Evolutionary conservation across 1,140 invertebrate species (phyloP), one percentile per base, ranked within the genome.

Genomic region (Micrasema longulum): DNA sequence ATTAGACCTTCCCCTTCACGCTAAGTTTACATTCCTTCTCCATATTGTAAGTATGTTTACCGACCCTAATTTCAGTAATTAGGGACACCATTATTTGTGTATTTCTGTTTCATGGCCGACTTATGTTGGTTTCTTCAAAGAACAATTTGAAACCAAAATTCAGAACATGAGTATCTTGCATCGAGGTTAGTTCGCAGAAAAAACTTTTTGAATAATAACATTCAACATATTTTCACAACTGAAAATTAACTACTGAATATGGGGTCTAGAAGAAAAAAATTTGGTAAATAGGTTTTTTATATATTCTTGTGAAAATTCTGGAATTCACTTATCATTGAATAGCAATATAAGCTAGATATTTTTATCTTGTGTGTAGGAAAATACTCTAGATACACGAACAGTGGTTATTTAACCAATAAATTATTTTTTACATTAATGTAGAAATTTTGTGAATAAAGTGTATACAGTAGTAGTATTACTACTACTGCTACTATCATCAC

Each of bases 41-140:
- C 48, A 18, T 31, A 4, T 31, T 31, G 7, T 52, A n/a, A 57
- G 36, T 57, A 7, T 60, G 31, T 38, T 60, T 60, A 7, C 55
- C 23, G 11, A 20, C 55, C 55, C 20, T 38, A 60, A 60, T 60
- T 60, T 31, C 16, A 11, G 11, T 35, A 41, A 38, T 60, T 60
- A 60, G 23, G 52, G n/a, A n/a, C 26, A 31, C 22, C 26, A 55
- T n/a, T 48, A 55, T n/a, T 48, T 55, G 52, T 55, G 22, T 55
- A 16, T 23, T 31, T 55, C 14, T n/a, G 52, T 0, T 55, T 31
- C n/a, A 55, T 55, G 23, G 52, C n/a, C 11, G 14, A 55, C 10
- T 57, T 22, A 31, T 6, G 55, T 38, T 7, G 14, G 5, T 38
- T 60, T 60, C 55, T 60, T 60, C 11, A 16, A 9, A 1, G 7